phyloP scores from a whole-genome alignment of 1,140 invertebrate genomes.

The Idris sp. region DNA sequence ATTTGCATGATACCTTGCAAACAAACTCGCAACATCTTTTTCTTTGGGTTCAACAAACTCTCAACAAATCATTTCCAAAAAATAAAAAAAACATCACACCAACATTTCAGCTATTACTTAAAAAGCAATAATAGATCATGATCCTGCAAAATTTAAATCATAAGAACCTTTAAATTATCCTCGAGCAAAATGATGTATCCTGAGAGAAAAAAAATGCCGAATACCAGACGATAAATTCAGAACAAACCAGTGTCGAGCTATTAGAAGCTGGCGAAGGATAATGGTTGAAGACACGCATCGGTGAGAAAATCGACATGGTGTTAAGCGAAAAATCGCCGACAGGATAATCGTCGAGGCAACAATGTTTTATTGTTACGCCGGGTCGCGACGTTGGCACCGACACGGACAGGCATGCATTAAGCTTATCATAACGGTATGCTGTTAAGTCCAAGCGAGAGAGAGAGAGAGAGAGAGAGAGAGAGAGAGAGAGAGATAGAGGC shows the following conservation, averaged over 20 bases:
- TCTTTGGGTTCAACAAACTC: slow-evolving; percentile 43
- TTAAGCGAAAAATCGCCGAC: slow-evolving; percentile 50
- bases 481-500: slow-evolving; percentile 31
- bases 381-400: slow-evolving; percentile 68
- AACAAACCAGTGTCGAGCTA: slow-evolving; percentile 9
- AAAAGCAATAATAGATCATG: too few relatives aligned
- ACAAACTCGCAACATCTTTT: slow-evolving; percentile 28
- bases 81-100: too few relatives aligned
- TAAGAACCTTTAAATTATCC: too few relatives aligned
- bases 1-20: slow-evolving; percentile 37
- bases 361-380: slow-evolving; percentile 78
- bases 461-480: slow-evolving; percentile 3
- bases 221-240: slow-evolving; percentile 16
- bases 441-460: slow-evolving; percentile 38
- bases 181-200: too few relatives aligned
- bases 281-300: slow-evolving; percentile 22
- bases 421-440: slow-evolving; percentile 69
- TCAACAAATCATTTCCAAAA: too few relatives aligned
- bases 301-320: slow-evolving; percentile 54
- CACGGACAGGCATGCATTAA: slow-evolving; percentile 75
- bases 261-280: slow-evolving; percentile 25
- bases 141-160: too few relatives aligned
- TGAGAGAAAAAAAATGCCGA: too few relatives aligned
- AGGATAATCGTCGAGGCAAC: slow-evolving; percentile 74
- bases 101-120: too few relatives aligned